phyloP scores from a whole-genome alignment of 2,113 vertebrate species.

The Cricetomys ansorgei region DNA sequence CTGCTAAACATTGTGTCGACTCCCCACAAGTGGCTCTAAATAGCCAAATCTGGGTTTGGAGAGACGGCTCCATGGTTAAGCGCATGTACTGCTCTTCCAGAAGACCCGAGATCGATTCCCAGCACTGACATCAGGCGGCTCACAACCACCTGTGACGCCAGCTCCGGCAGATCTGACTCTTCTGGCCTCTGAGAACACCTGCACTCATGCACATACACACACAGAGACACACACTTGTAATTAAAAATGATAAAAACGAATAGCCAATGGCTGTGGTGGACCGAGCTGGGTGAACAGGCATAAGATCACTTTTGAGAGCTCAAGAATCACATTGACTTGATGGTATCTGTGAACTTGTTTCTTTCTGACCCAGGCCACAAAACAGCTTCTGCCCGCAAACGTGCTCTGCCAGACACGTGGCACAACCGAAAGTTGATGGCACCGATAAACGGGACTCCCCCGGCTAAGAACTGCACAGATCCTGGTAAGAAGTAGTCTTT shows the following conservation, averaged over 20 bases:
- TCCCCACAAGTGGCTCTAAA: not conserved
- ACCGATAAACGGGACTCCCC: constrained; percentile 87
- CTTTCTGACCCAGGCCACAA: constrained; percentile 87
- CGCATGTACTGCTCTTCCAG: too few relatives aligned
- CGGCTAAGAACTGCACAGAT: constrained; percentile 94
- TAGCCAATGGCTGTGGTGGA: not conserved
- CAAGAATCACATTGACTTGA: not conserved
- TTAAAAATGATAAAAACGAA: not conserved
- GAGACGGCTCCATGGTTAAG: not conserved
- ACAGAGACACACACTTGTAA: not conserved
- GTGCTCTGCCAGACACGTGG: constrained; percentile 87
- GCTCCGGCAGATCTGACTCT: not conserved
- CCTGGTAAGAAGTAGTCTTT: constrained; percentile 89
- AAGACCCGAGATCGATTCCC: not conserved
- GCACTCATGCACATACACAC: not conserved
- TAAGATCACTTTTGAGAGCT: not conserved
- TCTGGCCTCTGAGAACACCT: not conserved
- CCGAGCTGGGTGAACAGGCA: fast-evolving
- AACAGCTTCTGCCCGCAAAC: constrained; percentile 84
- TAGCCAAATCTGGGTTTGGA: not conserved
- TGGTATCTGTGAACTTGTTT: constrained; percentile 39
- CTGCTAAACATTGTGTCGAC: not conserved
- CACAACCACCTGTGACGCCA: not conserved
- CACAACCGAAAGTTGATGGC: constrained; percentile 93
- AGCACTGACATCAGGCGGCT: not conserved